These are phyloP conservation scores for Macroramphosus scolopax DNA, from an alignment of 2,797 vertebrate genomes.

Conservation along the genomic window DNA sequence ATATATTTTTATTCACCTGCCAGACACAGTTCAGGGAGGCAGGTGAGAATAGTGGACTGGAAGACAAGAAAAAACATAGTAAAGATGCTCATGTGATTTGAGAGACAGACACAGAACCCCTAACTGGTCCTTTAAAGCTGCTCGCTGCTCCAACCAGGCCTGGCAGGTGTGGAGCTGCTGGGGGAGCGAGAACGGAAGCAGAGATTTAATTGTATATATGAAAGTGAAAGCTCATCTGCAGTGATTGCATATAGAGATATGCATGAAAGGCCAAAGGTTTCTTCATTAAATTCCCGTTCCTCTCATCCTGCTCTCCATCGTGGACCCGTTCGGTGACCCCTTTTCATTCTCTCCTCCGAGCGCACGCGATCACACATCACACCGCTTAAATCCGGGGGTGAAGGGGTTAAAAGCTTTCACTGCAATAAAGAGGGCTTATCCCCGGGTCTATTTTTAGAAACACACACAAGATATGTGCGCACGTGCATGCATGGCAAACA, in stretches of 20 bases:
- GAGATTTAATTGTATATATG: neutral
- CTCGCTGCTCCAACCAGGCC: neutral
- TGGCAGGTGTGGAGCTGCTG: no score
- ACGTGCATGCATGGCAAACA: conserved; percentile 62
- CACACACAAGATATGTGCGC: conserved; percentile 58
- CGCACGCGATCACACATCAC: conserved; percentile 22
- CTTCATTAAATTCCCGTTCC: conserved; percentile 26
- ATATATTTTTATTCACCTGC: conserved; percentile 60
- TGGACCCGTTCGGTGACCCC: conserved; percentile 14
- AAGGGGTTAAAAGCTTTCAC: conserved; percentile 75
- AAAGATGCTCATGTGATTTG: neutral
- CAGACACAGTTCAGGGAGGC: conserved; percentile 41
- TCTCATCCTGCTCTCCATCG: conserved; percentile 10
- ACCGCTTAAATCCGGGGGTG: conserved; percentile 47
- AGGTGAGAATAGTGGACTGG: neutral
- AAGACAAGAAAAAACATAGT: no score
- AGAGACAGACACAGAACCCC: no score
- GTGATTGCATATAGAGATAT: neutral
- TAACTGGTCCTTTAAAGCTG: no score
- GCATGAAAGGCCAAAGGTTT: conserved; percentile 1
- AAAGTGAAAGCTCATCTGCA: conserved; percentile 4
- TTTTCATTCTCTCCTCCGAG: conserved; percentile 38
- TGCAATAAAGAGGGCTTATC: conserved; percentile 77
- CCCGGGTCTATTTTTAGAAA: conserved; percentile 71
- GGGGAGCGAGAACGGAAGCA: neutral